A percentile compares a stretch with the other conserved stretches of the same genome.
Conservation (phyloP, 2,888 invertebrate species). For the Muscina levida region DNA sequence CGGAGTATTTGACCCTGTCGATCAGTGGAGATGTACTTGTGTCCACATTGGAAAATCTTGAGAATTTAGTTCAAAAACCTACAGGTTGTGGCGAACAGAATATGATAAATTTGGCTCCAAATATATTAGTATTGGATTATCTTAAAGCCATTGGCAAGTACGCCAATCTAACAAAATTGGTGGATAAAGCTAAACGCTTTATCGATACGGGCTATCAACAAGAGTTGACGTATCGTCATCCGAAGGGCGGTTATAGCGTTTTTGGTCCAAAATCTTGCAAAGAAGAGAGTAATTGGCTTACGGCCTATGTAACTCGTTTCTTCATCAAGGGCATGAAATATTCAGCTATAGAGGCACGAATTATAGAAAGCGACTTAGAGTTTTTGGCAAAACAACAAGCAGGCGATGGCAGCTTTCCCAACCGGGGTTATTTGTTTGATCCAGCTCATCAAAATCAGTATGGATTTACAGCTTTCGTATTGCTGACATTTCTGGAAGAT, state of each 20-base stretch:
- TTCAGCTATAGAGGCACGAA: conserved; percentile 80
- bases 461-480: conserved; percentile 88
- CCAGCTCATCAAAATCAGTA: conserved; percentile 83
- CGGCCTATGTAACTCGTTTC: conserved; percentile 90
- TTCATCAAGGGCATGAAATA: conserved; percentile 87
- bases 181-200: conserved; percentile 79
- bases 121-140: conserved; percentile 83
- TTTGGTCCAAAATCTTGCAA: conserved; percentile 83
- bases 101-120: conserved; percentile 85
- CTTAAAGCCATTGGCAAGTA: conserved; percentile 81
- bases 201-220: conserved; percentile 85
- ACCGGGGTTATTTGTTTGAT: conserved; percentile 82
- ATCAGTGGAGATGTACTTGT: conserved; percentile 82
- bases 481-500: conserved; percentile 86
- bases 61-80: conserved; percentile 82
- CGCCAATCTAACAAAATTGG: background rate
- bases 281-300: conserved; percentile 86
- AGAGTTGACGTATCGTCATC: conserved; percentile 86
- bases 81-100: conserved; percentile 87
- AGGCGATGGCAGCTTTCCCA: conserved; percentile 42
- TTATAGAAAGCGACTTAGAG: conserved; percentile 40
- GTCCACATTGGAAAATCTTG: conserved; percentile 81
- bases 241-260: conserved; percentile 88
- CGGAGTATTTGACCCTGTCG: conserved; percentile 81
- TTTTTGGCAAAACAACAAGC: conserved; percentile 42